phyloP scores from a whole-genome alignment of 2,888 invertebrate genomes.

The Trilocha varians region DNA sequence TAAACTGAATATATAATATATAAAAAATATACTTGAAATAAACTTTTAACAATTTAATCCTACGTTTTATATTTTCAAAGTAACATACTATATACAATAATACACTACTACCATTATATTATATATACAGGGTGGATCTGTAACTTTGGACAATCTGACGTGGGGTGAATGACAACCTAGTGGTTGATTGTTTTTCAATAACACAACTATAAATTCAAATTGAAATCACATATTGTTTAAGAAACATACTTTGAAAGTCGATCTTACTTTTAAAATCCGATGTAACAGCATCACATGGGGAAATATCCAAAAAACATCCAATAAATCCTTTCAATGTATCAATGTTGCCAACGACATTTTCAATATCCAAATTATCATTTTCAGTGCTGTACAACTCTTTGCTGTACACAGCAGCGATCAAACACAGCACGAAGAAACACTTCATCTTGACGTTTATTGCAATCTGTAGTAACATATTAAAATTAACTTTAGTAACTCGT shows the following conservation, averaged over 20 bases:
- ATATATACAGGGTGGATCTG: no score
- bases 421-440: conserved; percentile 23
- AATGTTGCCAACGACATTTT: conserved; percentile 23
- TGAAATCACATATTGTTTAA: background rate
- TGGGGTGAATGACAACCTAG: no score
- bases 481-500: conserved; percentile 1
- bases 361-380: conserved; percentile 45
- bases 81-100: no score
- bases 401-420: conserved; percentile 19
- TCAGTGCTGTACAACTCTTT: conserved; percentile 37
- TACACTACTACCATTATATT: no score
- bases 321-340: conserved; percentile 23
- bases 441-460: conserved; percentile 35
- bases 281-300: conserved; percentile 25
- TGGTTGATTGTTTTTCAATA: no score
- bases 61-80: no score
- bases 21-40: no score
- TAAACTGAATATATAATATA: no score
- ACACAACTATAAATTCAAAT: background rate
- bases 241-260: background rate
- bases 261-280: conserved; percentile 47
- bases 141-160: no score
- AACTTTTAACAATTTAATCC: no score
- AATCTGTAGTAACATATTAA: conserved; percentile 3
- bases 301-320: conserved; percentile 40